Evolutionary conservation across 1,140 invertebrate species (phyloP).

Genomic region (Chrysopa pallens): DNA sequence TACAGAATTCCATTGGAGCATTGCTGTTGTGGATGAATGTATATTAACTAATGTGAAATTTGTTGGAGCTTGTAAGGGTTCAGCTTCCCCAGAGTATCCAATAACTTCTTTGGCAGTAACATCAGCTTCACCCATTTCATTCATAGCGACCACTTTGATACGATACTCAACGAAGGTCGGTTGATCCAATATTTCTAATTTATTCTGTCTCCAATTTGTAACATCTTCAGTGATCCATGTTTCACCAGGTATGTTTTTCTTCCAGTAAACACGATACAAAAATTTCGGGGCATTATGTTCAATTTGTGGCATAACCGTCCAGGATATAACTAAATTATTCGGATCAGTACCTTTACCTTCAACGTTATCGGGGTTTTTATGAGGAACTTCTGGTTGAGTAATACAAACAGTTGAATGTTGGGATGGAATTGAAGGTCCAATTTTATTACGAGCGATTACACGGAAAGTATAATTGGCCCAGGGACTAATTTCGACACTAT

Average conservation of each 20-base stretch:
- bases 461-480: constrained; percentile 96
- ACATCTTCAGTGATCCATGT: constrained; percentile 56
- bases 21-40: constrained; percentile 51
- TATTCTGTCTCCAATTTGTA: constrained; percentile 51
- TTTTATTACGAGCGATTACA: constrained; percentile 83
- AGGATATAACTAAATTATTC: constrained; percentile 82
- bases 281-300: constrained; percentile 92
- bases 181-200: constrained; percentile 54
- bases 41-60: constrained; percentile 69
- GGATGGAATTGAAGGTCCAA: constrained; percentile 78
- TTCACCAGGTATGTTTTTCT: constrained; percentile 52
- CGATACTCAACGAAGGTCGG: constrained; percentile 83
- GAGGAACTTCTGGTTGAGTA: constrained; percentile 75
- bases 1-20: constrained; percentile 73
- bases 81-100: constrained; percentile 91
- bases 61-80: constrained; percentile 56
- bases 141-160: constrained; percentile 85
- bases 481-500: constrained; percentile 54
- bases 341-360: constrained; percentile 73
- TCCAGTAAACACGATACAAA: constrained; percentile 78
- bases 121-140: constrained; percentile 75
- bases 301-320: constrained; percentile 92
- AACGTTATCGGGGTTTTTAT: constrained; percentile 91
- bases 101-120: constrained; percentile 60
- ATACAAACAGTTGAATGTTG: constrained; percentile 62